Conservation (phyloP, 37 sponge, comb jelly and placozoan species). For the Agelas oroides region DNA sequence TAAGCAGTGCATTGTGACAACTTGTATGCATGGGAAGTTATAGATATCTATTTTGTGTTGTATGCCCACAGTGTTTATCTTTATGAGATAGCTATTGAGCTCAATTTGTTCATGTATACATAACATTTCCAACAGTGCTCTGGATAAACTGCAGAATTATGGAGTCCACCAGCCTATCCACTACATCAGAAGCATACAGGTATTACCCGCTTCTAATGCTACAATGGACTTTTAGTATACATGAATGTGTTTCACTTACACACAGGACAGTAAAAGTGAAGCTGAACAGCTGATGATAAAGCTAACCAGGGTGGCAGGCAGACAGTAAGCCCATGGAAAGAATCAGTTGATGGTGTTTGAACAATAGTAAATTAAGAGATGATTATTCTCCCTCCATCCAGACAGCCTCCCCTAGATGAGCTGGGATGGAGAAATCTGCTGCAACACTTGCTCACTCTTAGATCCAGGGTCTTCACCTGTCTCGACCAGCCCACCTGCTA, state of each 20-base stretch:
- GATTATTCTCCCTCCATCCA: not conserved
- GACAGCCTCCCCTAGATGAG: conserved; percentile 41
- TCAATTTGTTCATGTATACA: too few relatives aligned
- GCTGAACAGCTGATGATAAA: conserved; percentile 66
- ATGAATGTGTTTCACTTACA: too few relatives aligned
- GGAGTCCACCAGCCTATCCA: conserved; percentile 46
- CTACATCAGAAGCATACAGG: conserved; percentile 47
- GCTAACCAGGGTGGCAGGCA: conserved; percentile 60
- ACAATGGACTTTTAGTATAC: too few relatives aligned
- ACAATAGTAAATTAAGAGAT: too few relatives aligned
- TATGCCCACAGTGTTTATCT: too few relatives aligned
- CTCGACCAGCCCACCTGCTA: conserved; percentile 46
- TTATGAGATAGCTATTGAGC: too few relatives aligned
- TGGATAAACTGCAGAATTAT: conserved; percentile 28
- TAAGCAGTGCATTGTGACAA: too few relatives aligned
- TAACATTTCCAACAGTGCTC: conserved; percentile 35
- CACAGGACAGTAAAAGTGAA: conserved; percentile 26
- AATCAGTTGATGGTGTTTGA: too few relatives aligned
- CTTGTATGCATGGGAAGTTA: too few relatives aligned
- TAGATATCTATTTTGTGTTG: too few relatives aligned
- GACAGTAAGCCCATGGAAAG: conserved; percentile 28
- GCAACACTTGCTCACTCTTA: conserved; percentile 39
- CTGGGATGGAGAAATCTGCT: conserved; percentile 46
- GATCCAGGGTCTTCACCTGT: conserved; percentile 50
- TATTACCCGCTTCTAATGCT: too few relatives aligned